These are phyloP conservation scores for Chionoecetes opilio DNA, from an alignment of 1,140 invertebrate genomes.

Conservation along the genomic window DNA sequence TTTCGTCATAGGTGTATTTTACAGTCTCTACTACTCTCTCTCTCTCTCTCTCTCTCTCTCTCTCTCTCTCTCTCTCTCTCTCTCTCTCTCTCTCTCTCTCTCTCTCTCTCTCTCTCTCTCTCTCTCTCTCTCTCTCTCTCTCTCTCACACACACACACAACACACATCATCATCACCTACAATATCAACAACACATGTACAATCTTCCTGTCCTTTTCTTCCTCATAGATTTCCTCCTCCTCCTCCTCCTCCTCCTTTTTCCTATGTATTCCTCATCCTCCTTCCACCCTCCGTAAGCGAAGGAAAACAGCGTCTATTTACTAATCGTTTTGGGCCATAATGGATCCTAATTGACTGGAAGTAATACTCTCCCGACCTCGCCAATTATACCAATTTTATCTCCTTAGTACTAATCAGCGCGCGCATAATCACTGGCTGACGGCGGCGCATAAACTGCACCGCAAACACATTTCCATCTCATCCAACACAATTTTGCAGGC, in stretches of 20 bases:
- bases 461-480: background rate
- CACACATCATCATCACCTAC: background rate
- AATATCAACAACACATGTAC: background rate
- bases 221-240: background rate
- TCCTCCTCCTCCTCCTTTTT: background rate
- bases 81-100: too few relatives aligned
- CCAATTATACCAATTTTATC: slow-evolving; percentile 1
- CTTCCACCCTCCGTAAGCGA: background rate
- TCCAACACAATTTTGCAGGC: background rate
- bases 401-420: slow-evolving; percentile 1
- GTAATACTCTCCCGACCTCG: background rate
- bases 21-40: too few relatives aligned
- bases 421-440: background rate
- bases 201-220: background rate
- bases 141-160: background rate
- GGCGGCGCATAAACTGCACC: background rate
- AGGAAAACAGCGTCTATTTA: background rate
- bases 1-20: too few relatives aligned
- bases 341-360: background rate
- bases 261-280: background rate
- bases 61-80: too few relatives aligned
- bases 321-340: background rate
- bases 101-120: background rate
- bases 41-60: too few relatives aligned
- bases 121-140: slow-evolving; percentile 21